Evolutionary conservation across 2,113 vertebrate genomes (phyloP).

Genomic region (Rhineura floridana): DNA sequence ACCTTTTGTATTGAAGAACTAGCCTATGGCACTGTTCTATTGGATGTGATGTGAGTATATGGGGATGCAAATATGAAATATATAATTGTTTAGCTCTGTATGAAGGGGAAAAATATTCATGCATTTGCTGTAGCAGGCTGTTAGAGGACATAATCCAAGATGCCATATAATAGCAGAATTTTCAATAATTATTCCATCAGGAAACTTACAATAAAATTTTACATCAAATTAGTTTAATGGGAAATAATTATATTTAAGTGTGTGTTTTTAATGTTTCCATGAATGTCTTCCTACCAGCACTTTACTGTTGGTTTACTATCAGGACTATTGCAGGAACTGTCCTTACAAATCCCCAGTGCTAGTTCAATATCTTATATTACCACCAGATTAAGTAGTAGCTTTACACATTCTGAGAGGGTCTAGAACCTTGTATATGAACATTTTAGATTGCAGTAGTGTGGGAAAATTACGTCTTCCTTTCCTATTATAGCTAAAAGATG

Average conservation of each 20-base stretch:
- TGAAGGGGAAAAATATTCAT: background rate
- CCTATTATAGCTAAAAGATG: background rate
- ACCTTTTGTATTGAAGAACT: background rate
- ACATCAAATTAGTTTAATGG: slow-evolving; percentile 18
- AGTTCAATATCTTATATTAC: background rate
- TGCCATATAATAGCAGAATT: background rate
- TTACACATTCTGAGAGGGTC: too few species aligned
- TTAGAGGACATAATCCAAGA: background rate
- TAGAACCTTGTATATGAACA: too few species aligned
- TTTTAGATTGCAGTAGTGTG: background rate
- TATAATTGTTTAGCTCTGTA: background rate
- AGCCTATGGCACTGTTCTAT: background rate
- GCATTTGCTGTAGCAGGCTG: background rate
- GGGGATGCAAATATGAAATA: background rate
- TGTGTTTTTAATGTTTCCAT: slow-evolving; percentile 1
- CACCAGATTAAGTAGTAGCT: background rate
- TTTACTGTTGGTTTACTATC: slow-evolving; percentile 6
- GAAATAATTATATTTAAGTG: slow-evolving; percentile 13
- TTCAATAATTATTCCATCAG: slow-evolving; percentile 17
- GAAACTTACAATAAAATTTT: background rate
- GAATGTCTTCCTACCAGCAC: background rate
- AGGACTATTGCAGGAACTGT: background rate
- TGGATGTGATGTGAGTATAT: background rate
- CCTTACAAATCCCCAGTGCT: background rate
- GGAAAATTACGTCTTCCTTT: background rate